Conservation (phyloP, 1,140 invertebrate genomes). For the Saccostrea glomerata region DNA sequence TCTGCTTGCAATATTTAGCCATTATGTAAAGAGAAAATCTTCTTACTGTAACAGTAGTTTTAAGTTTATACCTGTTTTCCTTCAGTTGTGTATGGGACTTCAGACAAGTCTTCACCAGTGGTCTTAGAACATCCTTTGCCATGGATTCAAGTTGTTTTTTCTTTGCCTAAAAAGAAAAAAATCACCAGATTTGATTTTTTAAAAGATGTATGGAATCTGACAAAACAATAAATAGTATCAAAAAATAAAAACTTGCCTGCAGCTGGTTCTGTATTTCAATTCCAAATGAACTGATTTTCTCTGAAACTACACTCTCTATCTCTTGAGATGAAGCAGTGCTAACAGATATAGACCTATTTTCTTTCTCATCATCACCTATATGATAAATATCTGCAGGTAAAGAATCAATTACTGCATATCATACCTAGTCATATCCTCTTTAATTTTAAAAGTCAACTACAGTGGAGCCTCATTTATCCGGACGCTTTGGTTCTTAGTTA, state of each 20-base stretch:
- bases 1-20: too few species aligned
- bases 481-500: too few species aligned
- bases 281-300: constrained; percentile 55
- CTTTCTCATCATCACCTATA: constrained; percentile 36
- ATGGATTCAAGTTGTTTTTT: constrained; percentile 37
- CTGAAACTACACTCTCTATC: constrained; percentile 37
- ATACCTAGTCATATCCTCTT: too few species aligned
- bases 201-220: too few species aligned
- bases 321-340: constrained; percentile 20
- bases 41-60: too few species aligned
- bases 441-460: too few species aligned
- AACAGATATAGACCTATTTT: neutral
- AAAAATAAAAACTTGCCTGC: constrained; percentile 41
- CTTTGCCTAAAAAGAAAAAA: constrained; percentile 40
- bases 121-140: neutral
- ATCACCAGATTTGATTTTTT: neutral
- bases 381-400: neutral
- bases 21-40: too few species aligned
- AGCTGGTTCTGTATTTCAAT: constrained; percentile 60
- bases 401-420: neutral
- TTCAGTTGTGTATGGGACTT: constrained; percentile 2
- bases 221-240: neutral
- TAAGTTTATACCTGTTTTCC: neutral
- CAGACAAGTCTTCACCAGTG: neutral
- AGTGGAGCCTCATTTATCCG: too few species aligned